Base-by-base conservation (phyloP, 1,140 invertebrate species). In the Anagrus nilaparvatae region DNA sequence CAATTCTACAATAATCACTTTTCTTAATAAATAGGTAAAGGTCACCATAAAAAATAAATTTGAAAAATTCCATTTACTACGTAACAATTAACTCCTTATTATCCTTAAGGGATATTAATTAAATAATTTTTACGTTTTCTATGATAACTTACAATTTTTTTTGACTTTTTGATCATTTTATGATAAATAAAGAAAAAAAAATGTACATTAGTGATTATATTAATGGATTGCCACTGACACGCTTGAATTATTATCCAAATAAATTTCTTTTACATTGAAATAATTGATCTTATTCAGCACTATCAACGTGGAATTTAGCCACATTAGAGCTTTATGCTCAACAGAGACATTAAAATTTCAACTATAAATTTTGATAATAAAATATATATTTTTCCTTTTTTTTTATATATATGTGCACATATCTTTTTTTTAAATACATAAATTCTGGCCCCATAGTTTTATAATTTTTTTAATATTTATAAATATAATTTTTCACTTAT, bases 291-390 rank as follows among this genome's bases (percentile, higher is more conserved):
- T 44, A 52, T 46, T 29, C 38, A 49, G 39, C 43, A 48, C 46
- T 44, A 34, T 44, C 49, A 52, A 58, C 56, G 61, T 64, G 62
- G 62, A 65, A 65, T 65, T 61, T 65, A 63, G 54, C 61, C 61
- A 65, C 63, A 61, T 56, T 58, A 55, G 54, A 52, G 53, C 52
- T n/a, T n/a, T n/a, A 47, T 50, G 52, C 39, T 49, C 53, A 65
- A 63, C 55, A 57, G 63, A 54, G 51, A 63, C 55, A 51, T 66
- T 63, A 55, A 65, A 67, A 65, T 67, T 65, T 66, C 51, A 58
- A 65, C 58, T 65, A 66, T 65, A 65, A 65, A 67, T 66, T 67
- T 67, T 64, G 61, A 56, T 65, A 65, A 50, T 65, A 64, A 67
- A 67, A 65, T 56, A 65, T 63, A 65, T 65, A 37, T n/a, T n/a